A percentile compares a stretch with the other conserved stretches of the same genome.
Conservation (phyloP, 2,113 vertebrate genomes). For the Mesocricetus auratus region DNA sequence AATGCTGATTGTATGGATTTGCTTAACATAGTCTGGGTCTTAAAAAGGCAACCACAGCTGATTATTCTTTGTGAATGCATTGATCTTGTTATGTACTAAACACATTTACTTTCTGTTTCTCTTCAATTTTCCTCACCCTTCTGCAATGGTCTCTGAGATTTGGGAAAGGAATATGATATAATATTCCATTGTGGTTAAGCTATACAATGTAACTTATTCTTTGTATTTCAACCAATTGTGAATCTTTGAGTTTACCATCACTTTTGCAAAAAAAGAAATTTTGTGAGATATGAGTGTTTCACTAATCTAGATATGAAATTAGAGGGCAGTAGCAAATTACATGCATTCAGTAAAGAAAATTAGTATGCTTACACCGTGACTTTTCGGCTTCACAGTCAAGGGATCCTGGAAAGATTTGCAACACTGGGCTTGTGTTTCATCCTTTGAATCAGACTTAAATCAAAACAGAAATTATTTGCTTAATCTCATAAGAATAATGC, state of each 20-base stretch:
- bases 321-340: neutral
- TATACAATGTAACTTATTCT: neutral
- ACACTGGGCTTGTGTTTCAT: neutral
- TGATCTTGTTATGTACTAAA: too few species aligned
- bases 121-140: neutral
- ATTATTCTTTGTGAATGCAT: neutral
- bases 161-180: neutral
- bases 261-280: neutral
- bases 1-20: rapidly evolving
- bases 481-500: too few species aligned
- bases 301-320: neutral
- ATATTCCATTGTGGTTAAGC: neutral
- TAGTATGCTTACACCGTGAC: neutral
- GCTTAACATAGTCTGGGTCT: neutral
- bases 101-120: neutral
- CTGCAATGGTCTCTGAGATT: neutral
- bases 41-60: neutral
- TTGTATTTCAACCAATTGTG: neutral
- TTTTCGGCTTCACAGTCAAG: neutral
- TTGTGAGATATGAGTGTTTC: neutral
- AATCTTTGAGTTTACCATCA: neutral
- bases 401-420: neutral
- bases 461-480: neutral
- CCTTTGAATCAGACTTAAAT: neutral
- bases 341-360: neutral